phyloP scores from a whole-genome alignment of 2,113 vertebrate species.

The Phrynosoma platyrhinos region DNA sequence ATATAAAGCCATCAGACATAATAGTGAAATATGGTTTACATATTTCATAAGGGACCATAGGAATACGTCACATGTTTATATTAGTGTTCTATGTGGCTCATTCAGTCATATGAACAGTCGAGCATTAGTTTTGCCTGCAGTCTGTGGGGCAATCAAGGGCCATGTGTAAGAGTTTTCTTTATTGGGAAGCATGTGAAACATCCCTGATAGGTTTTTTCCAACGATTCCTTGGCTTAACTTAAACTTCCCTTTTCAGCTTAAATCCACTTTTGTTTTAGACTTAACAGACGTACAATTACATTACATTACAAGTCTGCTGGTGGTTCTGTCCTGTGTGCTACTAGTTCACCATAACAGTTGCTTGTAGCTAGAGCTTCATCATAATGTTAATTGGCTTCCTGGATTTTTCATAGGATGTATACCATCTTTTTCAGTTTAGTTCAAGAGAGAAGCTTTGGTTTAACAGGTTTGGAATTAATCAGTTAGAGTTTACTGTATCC shows the following conservation, averaged over 20 bases:
- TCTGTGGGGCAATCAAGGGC: not conserved
- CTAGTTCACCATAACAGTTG: not conserved
- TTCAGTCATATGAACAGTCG: not conserved
- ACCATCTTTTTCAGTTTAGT: constrained; percentile 32
- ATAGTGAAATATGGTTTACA: too few relatives aligned
- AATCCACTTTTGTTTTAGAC: too few relatives aligned
- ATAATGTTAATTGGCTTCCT: not conserved
- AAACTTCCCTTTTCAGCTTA: too few relatives aligned
- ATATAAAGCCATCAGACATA: not conserved
- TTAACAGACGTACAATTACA: too few relatives aligned
- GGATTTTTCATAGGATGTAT: not conserved
- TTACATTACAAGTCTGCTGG: not conserved
- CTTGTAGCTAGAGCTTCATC: not conserved
- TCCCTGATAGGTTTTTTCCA: not conserved
- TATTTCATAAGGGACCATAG: not conserved
- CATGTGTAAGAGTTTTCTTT: not conserved
- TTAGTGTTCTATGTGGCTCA: not conserved
- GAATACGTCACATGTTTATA: not conserved
- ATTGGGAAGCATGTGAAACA: not conserved
- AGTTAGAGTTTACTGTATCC: not conserved
- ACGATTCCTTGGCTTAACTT: not conserved
- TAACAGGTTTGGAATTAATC: not conserved
- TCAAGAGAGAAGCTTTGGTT: constrained; percentile 19
- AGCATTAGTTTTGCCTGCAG: not conserved
- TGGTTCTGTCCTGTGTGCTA: not conserved